Conservation (phyloP, 1,140 invertebrate genomes). For the Aphis gossypii region DNA sequence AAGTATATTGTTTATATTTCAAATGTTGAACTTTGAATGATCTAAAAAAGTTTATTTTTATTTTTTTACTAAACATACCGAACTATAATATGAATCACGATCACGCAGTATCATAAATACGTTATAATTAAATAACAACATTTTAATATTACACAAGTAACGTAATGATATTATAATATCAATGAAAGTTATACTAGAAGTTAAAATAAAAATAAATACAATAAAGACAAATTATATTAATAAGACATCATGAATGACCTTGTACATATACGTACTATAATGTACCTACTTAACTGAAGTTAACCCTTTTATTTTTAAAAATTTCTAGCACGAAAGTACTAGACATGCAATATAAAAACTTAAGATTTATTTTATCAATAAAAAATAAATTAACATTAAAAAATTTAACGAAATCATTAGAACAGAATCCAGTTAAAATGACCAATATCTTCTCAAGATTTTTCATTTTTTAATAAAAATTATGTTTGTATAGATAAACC, state of each 20-base stretch:
- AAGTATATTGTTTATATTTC: not conserved
- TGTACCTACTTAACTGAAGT: not conserved
- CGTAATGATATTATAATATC: not conserved
- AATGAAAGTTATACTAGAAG: not conserved
- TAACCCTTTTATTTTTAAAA: not conserved
- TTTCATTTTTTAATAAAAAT: not conserved
- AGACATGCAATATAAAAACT: not conserved
- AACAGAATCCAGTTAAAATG: not conserved
- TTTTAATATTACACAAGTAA: not conserved
- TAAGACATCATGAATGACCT: not conserved
- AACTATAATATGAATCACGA: not conserved
- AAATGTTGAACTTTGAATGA: not conserved
- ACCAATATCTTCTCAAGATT: not conserved
- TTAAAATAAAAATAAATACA: not conserved
- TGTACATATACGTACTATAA: not conserved
- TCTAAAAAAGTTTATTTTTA: not conserved
- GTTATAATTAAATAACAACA: not conserved
- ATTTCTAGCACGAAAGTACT: not conserved
- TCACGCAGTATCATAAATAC: not conserved
- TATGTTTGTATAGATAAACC: not conserved
- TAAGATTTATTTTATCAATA: not conserved
- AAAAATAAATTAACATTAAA: not conserved
- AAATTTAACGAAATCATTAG: not conserved
- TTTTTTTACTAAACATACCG: not conserved
- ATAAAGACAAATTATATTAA: slow-evolving; percentile 3